Evolutionary conservation across 2,797 vertebrate species (phyloP).

Genomic region (Pangasius sanitwongsei): DNA sequence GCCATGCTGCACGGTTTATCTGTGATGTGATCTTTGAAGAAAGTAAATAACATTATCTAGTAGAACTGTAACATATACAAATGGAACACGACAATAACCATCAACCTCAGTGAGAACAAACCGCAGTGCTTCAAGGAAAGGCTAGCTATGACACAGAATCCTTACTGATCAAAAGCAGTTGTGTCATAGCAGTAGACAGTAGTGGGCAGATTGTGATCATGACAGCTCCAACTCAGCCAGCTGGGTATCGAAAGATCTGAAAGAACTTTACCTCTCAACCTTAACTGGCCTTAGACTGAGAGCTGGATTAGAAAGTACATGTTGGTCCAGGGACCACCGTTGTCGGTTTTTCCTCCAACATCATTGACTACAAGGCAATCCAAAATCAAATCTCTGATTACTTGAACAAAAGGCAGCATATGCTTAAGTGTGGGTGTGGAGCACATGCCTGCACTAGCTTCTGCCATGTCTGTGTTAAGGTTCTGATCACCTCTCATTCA

Average conservation of each 20-base stretch:
- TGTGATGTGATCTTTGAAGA: conserved; percentile 18
- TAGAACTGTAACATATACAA: conserved; percentile 8
- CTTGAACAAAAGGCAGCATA: conserved; percentile 49
- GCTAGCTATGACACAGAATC: conserved; percentile 37
- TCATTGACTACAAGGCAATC: background rate
- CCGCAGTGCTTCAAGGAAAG: conserved; percentile 45
- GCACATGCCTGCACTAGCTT: conserved; percentile 48
- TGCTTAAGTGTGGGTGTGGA: conserved; percentile 54
- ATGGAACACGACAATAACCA: conserved; percentile 28
- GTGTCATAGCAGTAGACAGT: conserved; percentile 41
- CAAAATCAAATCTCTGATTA: conserved; percentile 40
- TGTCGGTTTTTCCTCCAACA: conserved; percentile 24
- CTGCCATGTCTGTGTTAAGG: conserved; percentile 37
- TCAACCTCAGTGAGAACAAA: conserved; percentile 33
- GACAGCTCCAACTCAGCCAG: background rate
- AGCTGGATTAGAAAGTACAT: background rate
- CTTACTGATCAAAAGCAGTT: conserved; percentile 26
- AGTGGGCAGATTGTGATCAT: conserved; percentile 28
- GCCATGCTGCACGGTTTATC: background rate
- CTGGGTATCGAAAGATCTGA: conserved; percentile 9
- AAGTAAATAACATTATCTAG: conserved; percentile 18
- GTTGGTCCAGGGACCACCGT: conserved; percentile 41
- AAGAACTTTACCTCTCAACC: background rate
- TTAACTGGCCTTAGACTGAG: background rate
- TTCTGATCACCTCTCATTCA: conserved; percentile 45